Base-by-base conservation (phyloP, 2,888 invertebrate genomes). In the Perizoma affinitatum region DNA sequence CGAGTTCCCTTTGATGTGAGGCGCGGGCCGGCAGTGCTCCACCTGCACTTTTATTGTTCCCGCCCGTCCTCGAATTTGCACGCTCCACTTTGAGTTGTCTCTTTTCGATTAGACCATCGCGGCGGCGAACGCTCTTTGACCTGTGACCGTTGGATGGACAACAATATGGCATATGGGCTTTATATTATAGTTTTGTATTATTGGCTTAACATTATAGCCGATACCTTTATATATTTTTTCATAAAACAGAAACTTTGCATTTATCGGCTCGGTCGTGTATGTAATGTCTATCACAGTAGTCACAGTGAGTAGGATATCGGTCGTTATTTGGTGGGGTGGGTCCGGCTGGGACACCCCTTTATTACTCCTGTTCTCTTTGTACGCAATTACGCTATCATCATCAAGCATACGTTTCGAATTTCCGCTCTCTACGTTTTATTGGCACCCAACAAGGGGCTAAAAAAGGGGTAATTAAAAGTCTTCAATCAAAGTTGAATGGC, bases 11-110 rank as follows among this genome's bases (percentile, higher is more conserved):
- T 90, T 90, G 89, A 89, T 86, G 89, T 83, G 82, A 79, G 77
- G 80, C 79, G 79, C 77, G 74, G 76, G 76, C 75, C 70, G 79
- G 70, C 78, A 80, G 80, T 76, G 83, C 86, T 90, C 90, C 90
- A 90, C 90, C 89, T 90, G 91, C 90, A 91, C 83, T 90, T 88
- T 90, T 90, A 89, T 90, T 90, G 90, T 90, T 87, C 84, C 82
- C 82, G 75, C 75, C 75, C 80, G 80, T 79, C 80, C 84, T 84
- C 85, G 80, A 89, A 89, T 90, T 90, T 88, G 86, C 90, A 88
- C 89, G 90, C 87, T 89, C 79, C 85, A 87, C 89, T 90, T 90
- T 90, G 88, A 87, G 78, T 76, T 79, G 82, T 80, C 87, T 86
- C 83, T 87, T 84, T 87, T 83, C 88, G 86, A 89, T 88, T 87